Evolutionary conservation across 2,888 invertebrate genomes (phyloP), one percentile per base, ranked within the genome.

Genomic region (Synanthedon vespiformis): DNA sequence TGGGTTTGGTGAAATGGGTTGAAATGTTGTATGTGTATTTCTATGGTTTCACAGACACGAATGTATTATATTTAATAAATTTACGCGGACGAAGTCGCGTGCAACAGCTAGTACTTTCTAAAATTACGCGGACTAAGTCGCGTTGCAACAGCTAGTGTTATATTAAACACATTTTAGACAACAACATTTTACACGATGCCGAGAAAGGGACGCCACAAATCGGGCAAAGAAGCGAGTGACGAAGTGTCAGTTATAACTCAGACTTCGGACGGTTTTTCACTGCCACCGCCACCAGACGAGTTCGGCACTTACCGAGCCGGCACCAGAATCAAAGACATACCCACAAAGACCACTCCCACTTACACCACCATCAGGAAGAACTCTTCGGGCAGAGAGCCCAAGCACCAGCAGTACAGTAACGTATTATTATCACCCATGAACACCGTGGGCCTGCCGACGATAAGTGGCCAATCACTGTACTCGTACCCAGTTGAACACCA

Each of bases 111-210:
- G 18, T 4, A n/a, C 2, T 18, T 18, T 18, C 2, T 18, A 18
- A 18, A 18, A 2, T 18, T 18, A 22, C 22, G 4, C 4, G 4
- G 22, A 1, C 5, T 22, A 5, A 22, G 22, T 22, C 5, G 22
- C 22, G 22, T n/a, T 5, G 22, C 22, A 22, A 22, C 22, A 22
- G 22, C 22, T 22, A 1, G 22, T 3, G 2, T 0, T 27, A 18
- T 34, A 34, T 22, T 18, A 40, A 16, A 16, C 22, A 18, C 48
- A 51, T 80, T 77, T 54, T 63, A 84, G 86, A 81, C 83, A 77
- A 85, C 82, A 63, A 81, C 86, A 41, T 87, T 86, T 59, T 85
- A 85, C 61, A 86, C 87, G 11, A 86, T 87, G 79, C 87, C 87
- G 6, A 74, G 83, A 61, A 86, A 82, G 67, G 73, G 75, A 64